Evolutionary conservation across 2,113 vertebrate species (phyloP).

Genomic region (Colaptes auratus): DNA sequence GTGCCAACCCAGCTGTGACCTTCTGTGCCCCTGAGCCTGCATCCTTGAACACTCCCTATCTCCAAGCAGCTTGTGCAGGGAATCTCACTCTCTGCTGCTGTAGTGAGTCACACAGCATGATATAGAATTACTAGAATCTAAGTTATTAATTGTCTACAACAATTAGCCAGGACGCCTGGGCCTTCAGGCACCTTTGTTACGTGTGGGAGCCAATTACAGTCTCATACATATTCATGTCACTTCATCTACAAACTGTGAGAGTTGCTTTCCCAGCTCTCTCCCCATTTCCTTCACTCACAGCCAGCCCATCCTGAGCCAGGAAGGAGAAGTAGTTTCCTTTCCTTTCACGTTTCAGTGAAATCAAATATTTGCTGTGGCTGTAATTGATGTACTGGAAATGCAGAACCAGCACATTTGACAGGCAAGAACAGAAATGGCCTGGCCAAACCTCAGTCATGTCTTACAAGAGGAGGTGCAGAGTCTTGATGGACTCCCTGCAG

Average conservation of each 20-base stretch:
- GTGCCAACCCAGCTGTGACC: neutral
- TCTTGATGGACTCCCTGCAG: neutral
- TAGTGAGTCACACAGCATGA: conserved; percentile 49
- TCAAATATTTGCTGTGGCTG: conserved; percentile 22
- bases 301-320: neutral
- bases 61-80: neutral
- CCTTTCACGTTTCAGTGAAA: conserved; percentile 17
- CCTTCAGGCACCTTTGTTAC: conserved; percentile 60
- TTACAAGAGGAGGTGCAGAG: neutral
- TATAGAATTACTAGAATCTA: conserved; percentile 68
- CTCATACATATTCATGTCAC: conserved; percentile 65
- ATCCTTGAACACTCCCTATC: neutral
- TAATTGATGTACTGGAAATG: neutral
- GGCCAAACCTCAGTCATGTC: neutral
- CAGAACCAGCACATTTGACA: neutral
- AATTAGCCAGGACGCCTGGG: conserved; percentile 73
- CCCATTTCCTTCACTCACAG: neutral
- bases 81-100: neutral
- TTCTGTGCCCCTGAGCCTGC: neutral
- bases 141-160: conserved; percentile 82
- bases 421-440: neutral
- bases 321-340: neutral
- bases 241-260: conserved; percentile 15
- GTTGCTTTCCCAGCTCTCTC: neutral
- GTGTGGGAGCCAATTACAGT: conserved; percentile 69